Evolutionary conservation across 2,888 invertebrate species (phyloP), one percentile per base, ranked within the genome.

Genomic region (Coecobrya sp.): DNA sequence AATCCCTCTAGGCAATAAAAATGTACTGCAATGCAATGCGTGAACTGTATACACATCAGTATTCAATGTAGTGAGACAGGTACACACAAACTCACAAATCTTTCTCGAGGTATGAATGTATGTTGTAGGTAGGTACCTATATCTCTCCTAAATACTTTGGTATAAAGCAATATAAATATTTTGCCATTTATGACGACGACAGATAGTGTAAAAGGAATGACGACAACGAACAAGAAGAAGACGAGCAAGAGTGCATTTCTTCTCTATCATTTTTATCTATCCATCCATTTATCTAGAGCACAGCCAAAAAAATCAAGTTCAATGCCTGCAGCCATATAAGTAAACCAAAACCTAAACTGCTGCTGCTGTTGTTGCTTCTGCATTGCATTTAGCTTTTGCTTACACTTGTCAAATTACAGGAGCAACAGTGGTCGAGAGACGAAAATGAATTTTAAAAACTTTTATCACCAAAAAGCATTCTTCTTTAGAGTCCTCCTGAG

Each of bases 311-410:
- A 81, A 81, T 81, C 79, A 81, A 81, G 79, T 81, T 81, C 79
- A 81, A 13, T 81, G 79, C 79, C 79, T 81, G 79, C 25, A 81
- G 55, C 79, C 79, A 81, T 81, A 81, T 49, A 81, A 52, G n/a
- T 25, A 55, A 81, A 79, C 36, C 73, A 42, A 76, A 49, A 8
- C 8, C 7, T 49, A 27, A 55, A 49, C 79, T 52, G 49, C 36
- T 68, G 13, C 68, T 68, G 30, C 3, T 68, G 65, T 3, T 27
- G 5, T 5, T 27, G 11, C 68, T 73, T 73, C 73, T 73, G 36
- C 45, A 19, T 13, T 73, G 42, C 10, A n/a, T 73, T 42, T 30
- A 30, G 4, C n/a, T n/a, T 11, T 42, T 73, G n/a, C 19, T 42
- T 52, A 5, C 1, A 19, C 49, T 25, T 79, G 8, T 79, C 45